These are phyloP conservation scores for Nemoura dubitans DNA, from an alignment of 2,888 invertebrate genomes.

Conservation along the genomic window DNA sequence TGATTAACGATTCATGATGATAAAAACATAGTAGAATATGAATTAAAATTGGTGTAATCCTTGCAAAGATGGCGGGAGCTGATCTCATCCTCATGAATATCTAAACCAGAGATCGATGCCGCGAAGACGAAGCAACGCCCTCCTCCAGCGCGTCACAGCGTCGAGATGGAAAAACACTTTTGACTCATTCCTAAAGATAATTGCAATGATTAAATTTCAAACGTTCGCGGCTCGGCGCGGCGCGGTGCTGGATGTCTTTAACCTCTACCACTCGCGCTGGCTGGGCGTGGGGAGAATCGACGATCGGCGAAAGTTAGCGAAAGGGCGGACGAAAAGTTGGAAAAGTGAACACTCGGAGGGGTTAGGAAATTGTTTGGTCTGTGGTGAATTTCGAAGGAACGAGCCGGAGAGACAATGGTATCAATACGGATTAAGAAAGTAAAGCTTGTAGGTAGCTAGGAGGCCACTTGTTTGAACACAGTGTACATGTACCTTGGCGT, in stretches of 20 bases:
- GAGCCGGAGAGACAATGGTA: background rate
- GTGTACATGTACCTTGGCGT: too few species aligned
- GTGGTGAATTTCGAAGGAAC: background rate
- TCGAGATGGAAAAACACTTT: slow-evolving; percentile 19
- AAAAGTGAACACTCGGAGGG: slow-evolving; percentile 8
- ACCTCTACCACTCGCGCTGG: background rate
- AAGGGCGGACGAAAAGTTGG: slow-evolving; percentile 23
- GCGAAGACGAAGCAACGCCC: background rate
- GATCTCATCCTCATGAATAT: slow-evolving; percentile 15
- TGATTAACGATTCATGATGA: background rate
- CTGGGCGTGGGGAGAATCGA: slow-evolving; percentile 15
- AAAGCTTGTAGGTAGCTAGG: background rate
- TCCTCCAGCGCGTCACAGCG: background rate
- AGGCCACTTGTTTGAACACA: too few species aligned
- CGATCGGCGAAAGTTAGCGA: slow-evolving; percentile 30
- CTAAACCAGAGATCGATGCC: slow-evolving; percentile 14
- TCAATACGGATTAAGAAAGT: background rate
- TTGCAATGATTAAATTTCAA: slow-evolving; percentile 41
- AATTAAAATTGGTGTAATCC: slow-evolving; percentile 22
- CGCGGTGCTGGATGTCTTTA: background rate
- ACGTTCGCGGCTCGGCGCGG: background rate
- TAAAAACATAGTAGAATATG: slow-evolving; percentile 18
- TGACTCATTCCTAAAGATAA: slow-evolving; percentile 17
- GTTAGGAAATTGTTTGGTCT: background rate
- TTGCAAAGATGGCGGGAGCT: background rate